Percentiles rank a stretch among this genome's conserved stretches.
These are phyloP conservation scores for Catostomus latipinnis DNA, from an alignment of 2,797 vertebrate species.

Conservation along the genomic window DNA sequence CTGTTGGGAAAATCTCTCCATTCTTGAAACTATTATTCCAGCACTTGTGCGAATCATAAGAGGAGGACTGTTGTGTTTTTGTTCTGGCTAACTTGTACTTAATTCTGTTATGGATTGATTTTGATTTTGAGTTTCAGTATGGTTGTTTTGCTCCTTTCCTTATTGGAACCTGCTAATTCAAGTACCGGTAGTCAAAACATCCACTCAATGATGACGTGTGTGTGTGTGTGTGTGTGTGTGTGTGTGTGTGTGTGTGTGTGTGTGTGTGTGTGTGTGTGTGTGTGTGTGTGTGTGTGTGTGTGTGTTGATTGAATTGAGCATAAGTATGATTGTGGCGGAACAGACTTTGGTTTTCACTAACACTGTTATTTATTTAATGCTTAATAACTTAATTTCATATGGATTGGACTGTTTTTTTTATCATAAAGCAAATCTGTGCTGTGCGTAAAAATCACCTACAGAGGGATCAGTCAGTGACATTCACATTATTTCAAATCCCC, in stretches of 20 bases:
- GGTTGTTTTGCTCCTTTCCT: conserved; percentile 56
- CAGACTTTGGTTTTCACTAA: background rate
- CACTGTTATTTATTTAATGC: background rate
- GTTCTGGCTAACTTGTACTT: conserved; percentile 62
- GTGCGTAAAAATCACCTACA: conserved; percentile 33
- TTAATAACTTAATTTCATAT: background rate
- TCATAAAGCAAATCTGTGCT: background rate
- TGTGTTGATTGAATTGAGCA: background rate
- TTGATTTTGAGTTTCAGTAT: conserved; percentile 58
- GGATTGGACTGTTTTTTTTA: conserved; percentile 2
- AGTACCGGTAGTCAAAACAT: conserved; percentile 58
- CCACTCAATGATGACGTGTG: conserved; percentile 37
- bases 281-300: background rate
- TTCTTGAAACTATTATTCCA: conserved; percentile 50
- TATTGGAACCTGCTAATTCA: conserved; percentile 28
- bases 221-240: background rate
- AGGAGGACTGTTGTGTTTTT: conserved; percentile 51
- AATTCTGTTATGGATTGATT: conserved; percentile 60
- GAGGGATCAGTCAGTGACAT: conserved; percentile 43
- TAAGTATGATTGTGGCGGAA: background rate
- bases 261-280: background rate
- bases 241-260: background rate
- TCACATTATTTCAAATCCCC: conserved; percentile 45
- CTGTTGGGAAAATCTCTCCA: conserved; percentile 60
- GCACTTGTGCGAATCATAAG: conserved; percentile 45